Base-by-base conservation (phyloP, 2,888 invertebrate genomes). In the Halictus quadricinctus region DNA sequence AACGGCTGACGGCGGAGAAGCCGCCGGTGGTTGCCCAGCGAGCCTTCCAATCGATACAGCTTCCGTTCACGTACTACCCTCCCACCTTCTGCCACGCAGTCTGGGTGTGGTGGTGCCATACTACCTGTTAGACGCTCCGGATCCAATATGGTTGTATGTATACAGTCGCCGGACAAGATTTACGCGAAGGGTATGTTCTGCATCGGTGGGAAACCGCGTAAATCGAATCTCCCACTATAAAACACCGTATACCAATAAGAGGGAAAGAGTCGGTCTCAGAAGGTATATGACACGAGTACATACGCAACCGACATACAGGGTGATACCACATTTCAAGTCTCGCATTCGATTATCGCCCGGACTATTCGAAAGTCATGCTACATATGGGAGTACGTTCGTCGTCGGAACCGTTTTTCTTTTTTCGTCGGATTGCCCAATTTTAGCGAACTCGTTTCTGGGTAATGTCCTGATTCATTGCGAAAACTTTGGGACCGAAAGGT, bases 31-130 rank as follows among this genome's bases (percentile, higher is more conserved):
- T 92, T 92, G 87, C 93, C 93, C 91, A 93, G 93, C 93, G 89
- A 92, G 93, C 90, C 92, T 87, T 91, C 91, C 92, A 93, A 94
- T 94, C 94, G 93, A 94, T 94, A 94, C 93, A 94, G 94, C 94
- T 91, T 94, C 92, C 91, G 92, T 90, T 89, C 81, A 78, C 91
- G 85, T 89, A 88, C 89, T 89, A 85, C 85, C 81, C 84, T 84
- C 83, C 87, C 81, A 36, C 66, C 66, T 36, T 13, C 18, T 29
- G 18, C 66, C 29, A 18, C 36, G 66, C 66, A 36, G 84, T 84
- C 82, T 79, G 87, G 84, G 85, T 87, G 86, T 83, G 78, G 84
- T 81, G 60, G 72, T 73, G 58, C 54, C n/a, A 50, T 75, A 87
- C 84, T 88, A 88, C 87, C 88, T 87, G 88, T 84, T 88, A 84